These are phyloP conservation scores for Sander vitreus DNA, from an alignment of 2,113 vertebrate genomes.

Conservation along the genomic window DNA sequence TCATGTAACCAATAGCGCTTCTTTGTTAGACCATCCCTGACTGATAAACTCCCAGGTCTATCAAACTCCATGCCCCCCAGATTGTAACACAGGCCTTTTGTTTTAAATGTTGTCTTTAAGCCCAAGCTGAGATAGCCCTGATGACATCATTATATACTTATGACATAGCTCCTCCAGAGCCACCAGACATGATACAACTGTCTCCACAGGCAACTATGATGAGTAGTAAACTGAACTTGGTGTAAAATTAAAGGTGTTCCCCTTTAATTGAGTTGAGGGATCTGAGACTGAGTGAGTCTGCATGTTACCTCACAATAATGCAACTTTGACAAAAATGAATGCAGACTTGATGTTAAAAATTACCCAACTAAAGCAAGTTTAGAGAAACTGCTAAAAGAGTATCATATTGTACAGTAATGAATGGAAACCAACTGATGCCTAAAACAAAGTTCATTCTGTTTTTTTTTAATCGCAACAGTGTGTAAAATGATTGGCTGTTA, in stretches of 20 bases:
- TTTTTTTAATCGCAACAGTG: neutral
- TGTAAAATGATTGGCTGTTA: neutral
- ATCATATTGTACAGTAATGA: neutral
- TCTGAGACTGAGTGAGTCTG: neutral
- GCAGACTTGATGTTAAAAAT: neutral
- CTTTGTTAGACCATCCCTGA: neutral
- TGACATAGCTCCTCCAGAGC: neutral
- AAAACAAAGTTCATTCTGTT: neutral
- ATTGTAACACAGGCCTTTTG: constrained; percentile 4
- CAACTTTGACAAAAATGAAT: neutral
- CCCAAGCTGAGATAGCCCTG: neutral
- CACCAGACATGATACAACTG: neutral
- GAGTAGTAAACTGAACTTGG: neutral
- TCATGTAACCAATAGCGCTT: neutral
- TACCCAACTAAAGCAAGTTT: neutral
- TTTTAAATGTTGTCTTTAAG: neutral
- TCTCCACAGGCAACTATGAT: neutral
- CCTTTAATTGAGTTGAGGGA: neutral
- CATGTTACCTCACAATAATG: neutral
- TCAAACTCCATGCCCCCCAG: neutral
- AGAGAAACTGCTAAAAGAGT: neutral
- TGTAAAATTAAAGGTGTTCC: neutral
- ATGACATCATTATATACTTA: constrained; percentile 8
- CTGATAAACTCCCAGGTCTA: neutral
- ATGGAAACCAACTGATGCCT: neutral